Conservation (phyloP, 1,140 invertebrate species). For the Aporrectodea caliginosa region DNA sequence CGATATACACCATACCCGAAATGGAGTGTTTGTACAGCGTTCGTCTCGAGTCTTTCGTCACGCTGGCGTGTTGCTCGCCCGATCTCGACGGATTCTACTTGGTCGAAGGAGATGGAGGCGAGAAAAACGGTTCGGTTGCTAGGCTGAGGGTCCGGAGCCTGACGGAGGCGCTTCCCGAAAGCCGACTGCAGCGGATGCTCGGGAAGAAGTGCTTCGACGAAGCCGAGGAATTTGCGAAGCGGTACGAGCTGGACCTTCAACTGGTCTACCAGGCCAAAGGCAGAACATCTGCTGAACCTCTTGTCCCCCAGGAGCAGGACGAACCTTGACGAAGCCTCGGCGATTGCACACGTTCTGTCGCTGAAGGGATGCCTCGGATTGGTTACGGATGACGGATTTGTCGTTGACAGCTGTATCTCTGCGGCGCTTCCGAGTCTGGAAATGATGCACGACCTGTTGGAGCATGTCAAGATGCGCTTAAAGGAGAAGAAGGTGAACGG, state of each 20-base stretch:
- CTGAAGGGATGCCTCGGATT: not conserved
- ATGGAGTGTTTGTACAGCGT: slow-evolving; percentile 35
- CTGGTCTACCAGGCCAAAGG: slow-evolving; percentile 44
- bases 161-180: slow-evolving; percentile 46
- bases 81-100: not conserved
- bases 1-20: not conserved
- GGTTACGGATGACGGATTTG: not conserved
- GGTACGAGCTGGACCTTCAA: slow-evolving; percentile 45
- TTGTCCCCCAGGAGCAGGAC: slow-evolving; percentile 46
- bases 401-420: not conserved
- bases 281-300: slow-evolving; percentile 42
- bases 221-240: slow-evolving; percentile 46
- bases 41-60: not conserved
- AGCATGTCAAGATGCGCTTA: not conserved
- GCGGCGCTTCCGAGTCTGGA: not conserved
- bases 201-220: slow-evolving; percentile 49
- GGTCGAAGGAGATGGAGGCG: slow-evolving; percentile 25
- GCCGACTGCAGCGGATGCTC: slow-evolving; percentile 43
- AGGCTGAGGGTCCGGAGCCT: slow-evolving; percentile 42
- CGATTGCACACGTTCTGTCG: not conserved
- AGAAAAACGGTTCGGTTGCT: slow-evolving; percentile 21
- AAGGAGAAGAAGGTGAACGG: not conserved
- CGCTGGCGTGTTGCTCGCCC: not conserved
- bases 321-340: slow-evolving; percentile 27
- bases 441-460: not conserved